Evolutionary conservation across 1,140 invertebrate species (phyloP), one percentile per base, ranked within the genome.

Genomic region (Drosophila pseudoananassae): DNA sequence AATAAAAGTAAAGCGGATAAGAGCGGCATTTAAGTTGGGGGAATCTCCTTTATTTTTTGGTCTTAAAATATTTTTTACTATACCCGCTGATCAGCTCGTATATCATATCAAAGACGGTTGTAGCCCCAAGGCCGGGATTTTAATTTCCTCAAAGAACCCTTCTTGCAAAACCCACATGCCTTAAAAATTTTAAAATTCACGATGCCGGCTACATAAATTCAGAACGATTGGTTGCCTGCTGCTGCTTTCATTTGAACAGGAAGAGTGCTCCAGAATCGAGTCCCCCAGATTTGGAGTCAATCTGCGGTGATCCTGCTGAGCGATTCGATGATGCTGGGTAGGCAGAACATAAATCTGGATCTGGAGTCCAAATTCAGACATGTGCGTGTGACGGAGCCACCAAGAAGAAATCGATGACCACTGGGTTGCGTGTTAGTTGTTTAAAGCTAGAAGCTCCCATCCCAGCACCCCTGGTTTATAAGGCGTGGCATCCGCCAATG

Each of bases 231-330:
- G 58, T 65, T 40, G 72, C 66, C 81, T 69, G 81, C 81, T 85
- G 82, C 69, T 85, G 82, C 74, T 87, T 85, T 85, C 58, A 82
- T 87, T 85, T 85, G 69, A 75, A 78, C 82, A 85, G 64, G 73
- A 87, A 74, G 61, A 70, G 57, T 14, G 25, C 74, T 50, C 56
- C 58, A 63, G 61, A 66, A 74, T 59, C 78, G 58, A 66, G 45
- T 70, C 52, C 70, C 59, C 43, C 6, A 27, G 25, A 27, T 52
- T 59, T 27, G 46, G 38, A 70, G 61, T 55, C 57, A 52, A 66
- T 55, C 46, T 29, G 27, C 53, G 40, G 57, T 75, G 64, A 78
- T 75, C 70, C 80, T 59, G 81, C 81, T 87, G 81, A 70, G 78
- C 68, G 64, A 75, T 66, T 85, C 79, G 57, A 27, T 58, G 59